Conservation (phyloP, 2,888 invertebrate genomes). For the Xanthia togata region DNA sequence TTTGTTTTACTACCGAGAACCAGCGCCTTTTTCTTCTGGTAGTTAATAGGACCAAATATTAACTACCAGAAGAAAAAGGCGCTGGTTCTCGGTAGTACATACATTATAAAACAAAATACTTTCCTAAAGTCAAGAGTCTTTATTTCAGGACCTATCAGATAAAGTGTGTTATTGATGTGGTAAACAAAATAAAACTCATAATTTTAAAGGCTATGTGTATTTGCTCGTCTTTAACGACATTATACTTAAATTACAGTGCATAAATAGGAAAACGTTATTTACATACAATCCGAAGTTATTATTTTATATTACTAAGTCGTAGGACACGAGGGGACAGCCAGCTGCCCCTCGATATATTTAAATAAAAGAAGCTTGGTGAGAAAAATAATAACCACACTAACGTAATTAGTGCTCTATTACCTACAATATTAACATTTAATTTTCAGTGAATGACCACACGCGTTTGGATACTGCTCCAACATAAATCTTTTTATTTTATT, state of each 20-base stretch:
- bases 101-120: no score
- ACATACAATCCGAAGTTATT: slow-evolving; percentile 73
- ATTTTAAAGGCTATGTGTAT: slow-evolving; percentile 80
- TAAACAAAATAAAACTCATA: slow-evolving; percentile 74
- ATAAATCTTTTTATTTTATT: background rate
- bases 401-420: background rate
- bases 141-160: background rate
- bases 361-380: slow-evolving; percentile 53
- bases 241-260: slow-evolving; percentile 84
- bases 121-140: background rate
- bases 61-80: no score
- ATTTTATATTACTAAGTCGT: slow-evolving; percentile 53
- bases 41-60: no score
- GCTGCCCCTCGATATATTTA: slow-evolving; percentile 56
- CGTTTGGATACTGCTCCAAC: background rate
- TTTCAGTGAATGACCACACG: background rate
- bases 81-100: no score
- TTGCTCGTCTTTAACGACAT: slow-evolving; percentile 79
- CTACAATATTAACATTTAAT: slow-evolving; percentile 6
- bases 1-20: no score
- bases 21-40: no score
- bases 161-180: background rate
- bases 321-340: slow-evolving; percentile 60
- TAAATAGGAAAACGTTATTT: slow-evolving; percentile 88
- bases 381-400: slow-evolving; percentile 55